Evolutionary conservation across 2,113 vertebrate genomes (phyloP).

Genomic region (Corythoichthys intestinalis): DNA sequence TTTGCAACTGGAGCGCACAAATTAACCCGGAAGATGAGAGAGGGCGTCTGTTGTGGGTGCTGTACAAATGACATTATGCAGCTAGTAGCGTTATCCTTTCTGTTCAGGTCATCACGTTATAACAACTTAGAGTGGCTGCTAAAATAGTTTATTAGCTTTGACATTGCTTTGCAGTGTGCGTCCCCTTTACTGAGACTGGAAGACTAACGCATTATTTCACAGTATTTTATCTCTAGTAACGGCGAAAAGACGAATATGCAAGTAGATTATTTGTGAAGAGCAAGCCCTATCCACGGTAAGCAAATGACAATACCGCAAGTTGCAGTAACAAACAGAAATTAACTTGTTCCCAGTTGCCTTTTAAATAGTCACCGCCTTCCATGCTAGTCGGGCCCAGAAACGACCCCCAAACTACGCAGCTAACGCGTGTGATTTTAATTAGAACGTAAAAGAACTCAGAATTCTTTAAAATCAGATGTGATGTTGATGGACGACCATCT

Average conservation of each 20-base stretch:
- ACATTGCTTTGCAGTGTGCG: not conserved
- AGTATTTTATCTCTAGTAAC: not conserved
- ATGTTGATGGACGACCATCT: not conserved
- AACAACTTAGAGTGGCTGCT: no score
- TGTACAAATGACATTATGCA: not conserved
- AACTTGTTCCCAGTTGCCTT: not conserved
- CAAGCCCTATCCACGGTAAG: slow-evolving; percentile 35
- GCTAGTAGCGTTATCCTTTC: not conserved
- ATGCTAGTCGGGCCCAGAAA: no score
- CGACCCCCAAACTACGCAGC: not conserved
- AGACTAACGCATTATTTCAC: not conserved
- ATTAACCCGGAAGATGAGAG: not conserved
- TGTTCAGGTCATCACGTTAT: not conserved
- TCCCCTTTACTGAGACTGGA: not conserved
- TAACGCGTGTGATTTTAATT: not conserved
- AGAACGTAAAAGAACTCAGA: not conserved
- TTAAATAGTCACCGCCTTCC: not conserved
- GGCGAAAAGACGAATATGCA: slow-evolving; percentile 25
- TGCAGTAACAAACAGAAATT: not conserved
- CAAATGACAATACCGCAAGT: no score
- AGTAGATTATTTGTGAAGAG: slow-evolving; percentile 38
- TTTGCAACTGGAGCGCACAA: not conserved
- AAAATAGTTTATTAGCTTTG: not conserved
- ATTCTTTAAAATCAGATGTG: not conserved
- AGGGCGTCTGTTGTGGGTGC: not conserved